These are phyloP conservation scores for Chelon auratus DNA, from an alignment of 2,797 vertebrate species.

Conservation along the genomic window DNA sequence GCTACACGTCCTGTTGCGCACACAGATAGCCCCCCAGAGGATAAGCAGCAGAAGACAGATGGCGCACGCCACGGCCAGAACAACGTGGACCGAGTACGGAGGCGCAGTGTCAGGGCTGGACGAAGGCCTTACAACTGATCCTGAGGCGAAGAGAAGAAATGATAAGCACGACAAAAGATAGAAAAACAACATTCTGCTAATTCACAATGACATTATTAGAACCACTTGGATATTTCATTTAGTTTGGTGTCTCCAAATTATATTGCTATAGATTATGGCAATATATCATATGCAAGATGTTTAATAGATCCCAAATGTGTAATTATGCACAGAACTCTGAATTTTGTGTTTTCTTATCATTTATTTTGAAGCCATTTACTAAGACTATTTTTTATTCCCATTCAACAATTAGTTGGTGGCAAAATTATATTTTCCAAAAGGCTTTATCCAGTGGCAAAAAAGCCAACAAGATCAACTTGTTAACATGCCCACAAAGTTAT, in stretches of 20 bases:
- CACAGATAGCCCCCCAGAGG: conserved; percentile 83
- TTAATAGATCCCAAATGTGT: not conserved
- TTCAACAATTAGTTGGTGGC: not conserved
- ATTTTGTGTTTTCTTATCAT: not conserved
- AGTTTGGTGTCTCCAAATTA: no score
- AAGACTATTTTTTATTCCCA: not conserved
- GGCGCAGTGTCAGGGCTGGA: conserved; percentile 82
- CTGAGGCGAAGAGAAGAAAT: conserved; percentile 56
- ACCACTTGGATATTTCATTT: not conserved
- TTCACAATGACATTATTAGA: no score
- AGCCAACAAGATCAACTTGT: not conserved
- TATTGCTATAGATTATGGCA: not conserved
- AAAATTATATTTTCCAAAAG: not conserved
- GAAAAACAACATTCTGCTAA: not conserved
- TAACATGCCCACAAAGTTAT: not conserved
- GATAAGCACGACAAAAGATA: not conserved
- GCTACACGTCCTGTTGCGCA: conserved; percentile 83
- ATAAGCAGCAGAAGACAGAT: conserved; percentile 84
- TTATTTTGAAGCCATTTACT: not conserved
- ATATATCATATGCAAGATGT: not conserved
- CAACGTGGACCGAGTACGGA: conserved; percentile 78
- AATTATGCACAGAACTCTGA: not conserved
- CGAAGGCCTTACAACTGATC: conserved; percentile 80
- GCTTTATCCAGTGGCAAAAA: not conserved
- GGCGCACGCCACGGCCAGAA: conserved; percentile 86